phyloP scores from a whole-genome alignment of 53 echinoderm and acorn worm genomes.

The Hippasteria phrygiana region DNA sequence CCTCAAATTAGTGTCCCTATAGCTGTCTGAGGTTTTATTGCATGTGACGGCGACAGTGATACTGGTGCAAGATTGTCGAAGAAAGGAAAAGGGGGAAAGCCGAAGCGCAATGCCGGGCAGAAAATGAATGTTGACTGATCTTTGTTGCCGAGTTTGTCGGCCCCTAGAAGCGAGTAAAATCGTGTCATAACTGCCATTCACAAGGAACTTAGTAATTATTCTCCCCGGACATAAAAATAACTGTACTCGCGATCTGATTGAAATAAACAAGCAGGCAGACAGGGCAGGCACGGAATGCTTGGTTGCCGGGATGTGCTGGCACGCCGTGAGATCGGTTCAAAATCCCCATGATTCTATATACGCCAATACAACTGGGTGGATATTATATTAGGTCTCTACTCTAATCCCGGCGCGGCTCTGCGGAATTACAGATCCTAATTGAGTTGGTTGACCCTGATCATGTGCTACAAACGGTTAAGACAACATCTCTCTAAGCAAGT shows the following conservation, averaged over 20 bases:
- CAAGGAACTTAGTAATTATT: neutral
- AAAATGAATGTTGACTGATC: neutral
- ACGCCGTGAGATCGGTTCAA: neutral
- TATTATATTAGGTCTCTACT: neutral
- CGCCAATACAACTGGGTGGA: neutral
- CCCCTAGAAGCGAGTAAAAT: neutral
- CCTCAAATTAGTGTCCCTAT: neutral
- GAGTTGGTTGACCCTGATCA: too few relatives aligned
- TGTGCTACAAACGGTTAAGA: too few relatives aligned
- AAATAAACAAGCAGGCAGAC: neutral
- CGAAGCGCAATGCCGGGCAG: too few relatives aligned
- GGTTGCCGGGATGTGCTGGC: neutral
- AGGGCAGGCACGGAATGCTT: neutral
- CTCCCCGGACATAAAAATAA: neutral
- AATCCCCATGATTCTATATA: neutral
- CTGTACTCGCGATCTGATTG: too few relatives aligned
- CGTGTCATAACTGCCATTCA: neutral
- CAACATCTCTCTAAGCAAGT: too few relatives aligned
- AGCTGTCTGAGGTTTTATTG: neutral
- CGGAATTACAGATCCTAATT: too few relatives aligned
- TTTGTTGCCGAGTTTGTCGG: neutral
- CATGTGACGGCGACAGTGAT: neutral
- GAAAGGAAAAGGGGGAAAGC: neutral
- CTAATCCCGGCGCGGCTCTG: neutral
- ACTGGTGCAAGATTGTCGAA: neutral